These are phyloP conservation scores for Chaetoderma sp. DNA, from an alignment of 2,888 invertebrate species.

Conservation along the genomic window DNA sequence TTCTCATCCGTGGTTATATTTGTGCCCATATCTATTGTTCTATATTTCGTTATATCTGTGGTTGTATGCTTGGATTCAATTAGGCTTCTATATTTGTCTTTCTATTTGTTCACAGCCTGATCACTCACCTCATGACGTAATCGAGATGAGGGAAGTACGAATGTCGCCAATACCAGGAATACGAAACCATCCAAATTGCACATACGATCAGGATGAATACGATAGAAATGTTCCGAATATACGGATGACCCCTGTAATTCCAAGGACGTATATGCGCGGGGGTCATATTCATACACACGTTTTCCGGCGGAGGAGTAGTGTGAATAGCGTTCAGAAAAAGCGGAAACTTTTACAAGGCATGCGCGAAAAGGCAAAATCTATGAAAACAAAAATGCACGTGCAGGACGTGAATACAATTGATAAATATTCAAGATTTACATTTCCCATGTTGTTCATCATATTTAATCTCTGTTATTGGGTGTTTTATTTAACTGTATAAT, in stretches of 20 bases:
- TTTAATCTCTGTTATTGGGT: conserved; percentile 97
- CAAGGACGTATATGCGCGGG: conserved; percentile 40
- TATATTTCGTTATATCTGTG: no score
- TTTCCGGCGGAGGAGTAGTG: conserved; percentile 48
- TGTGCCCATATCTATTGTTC: no score
- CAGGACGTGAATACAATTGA: conserved; percentile 98
- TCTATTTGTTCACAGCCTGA: no score
- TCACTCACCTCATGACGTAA: conserved; percentile 68
- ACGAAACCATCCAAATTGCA: conserved; percentile 70
- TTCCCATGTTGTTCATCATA: conserved; percentile 93
- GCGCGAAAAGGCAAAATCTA: conserved; percentile 57
- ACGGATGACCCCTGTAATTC: conserved; percentile 52
- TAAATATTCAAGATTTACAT: conserved; percentile 94
- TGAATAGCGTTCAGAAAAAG: conserved; percentile 39
- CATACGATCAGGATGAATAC: conserved; percentile 49
- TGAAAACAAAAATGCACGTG: conserved; percentile 70
- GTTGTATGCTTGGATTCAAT: no score
- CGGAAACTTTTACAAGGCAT: conserved; percentile 52
- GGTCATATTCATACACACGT: conserved; percentile 52
- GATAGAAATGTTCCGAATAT: conserved; percentile 42
- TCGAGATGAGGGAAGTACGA: conserved; percentile 88
- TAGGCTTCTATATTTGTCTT: no score
- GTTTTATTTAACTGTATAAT: conserved; percentile 76
- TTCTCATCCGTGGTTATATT: no score
- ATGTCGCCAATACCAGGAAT: conserved; percentile 87